Conservation (phyloP, 2,113 vertebrate species). For the Coptodon bakossiorum region DNA sequence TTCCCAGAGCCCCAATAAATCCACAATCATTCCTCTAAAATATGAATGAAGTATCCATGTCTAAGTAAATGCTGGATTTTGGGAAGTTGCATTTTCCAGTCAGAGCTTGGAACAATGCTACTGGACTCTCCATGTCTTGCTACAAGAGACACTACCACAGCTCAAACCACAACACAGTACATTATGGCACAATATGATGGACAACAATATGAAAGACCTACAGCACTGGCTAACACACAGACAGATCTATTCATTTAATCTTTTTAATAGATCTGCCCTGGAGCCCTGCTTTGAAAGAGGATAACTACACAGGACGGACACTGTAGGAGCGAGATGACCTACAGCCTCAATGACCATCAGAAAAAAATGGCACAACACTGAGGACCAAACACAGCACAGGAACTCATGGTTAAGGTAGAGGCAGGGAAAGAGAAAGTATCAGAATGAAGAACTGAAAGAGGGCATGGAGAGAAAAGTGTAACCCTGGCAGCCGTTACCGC, state of each 20-base stretch:
- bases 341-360: conserved; percentile 5
- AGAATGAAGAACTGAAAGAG: conserved; percentile 25
- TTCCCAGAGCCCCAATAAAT: neutral
- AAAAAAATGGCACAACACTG: conserved; percentile 29
- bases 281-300: neutral
- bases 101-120: conserved; percentile 33
- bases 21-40: neutral
- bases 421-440: conserved; percentile 1
- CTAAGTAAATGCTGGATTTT: conserved; percentile 39
- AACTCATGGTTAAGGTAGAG: conserved; percentile 16
- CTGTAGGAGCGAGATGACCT: neutral
- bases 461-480: conserved; percentile 14
- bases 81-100: conserved; percentile 30
- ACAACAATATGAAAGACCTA: conserved; percentile 3
- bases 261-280: conserved; percentile 53
- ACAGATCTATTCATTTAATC: conserved; percentile 52
- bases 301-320: neutral
- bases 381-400: conserved; percentile 54
- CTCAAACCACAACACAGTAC: conserved; percentile 42
- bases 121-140: neutral
- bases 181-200: conserved; percentile 33
- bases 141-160: conserved; percentile 6
- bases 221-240: neutral
- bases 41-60: neutral
- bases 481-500: conserved; percentile 71